A percentile compares a stretch with the other conserved stretches of the same genome.
phyloP scores from a whole-genome alignment of 2,113 vertebrate genomes.

The Crotalus helleri region DNA sequence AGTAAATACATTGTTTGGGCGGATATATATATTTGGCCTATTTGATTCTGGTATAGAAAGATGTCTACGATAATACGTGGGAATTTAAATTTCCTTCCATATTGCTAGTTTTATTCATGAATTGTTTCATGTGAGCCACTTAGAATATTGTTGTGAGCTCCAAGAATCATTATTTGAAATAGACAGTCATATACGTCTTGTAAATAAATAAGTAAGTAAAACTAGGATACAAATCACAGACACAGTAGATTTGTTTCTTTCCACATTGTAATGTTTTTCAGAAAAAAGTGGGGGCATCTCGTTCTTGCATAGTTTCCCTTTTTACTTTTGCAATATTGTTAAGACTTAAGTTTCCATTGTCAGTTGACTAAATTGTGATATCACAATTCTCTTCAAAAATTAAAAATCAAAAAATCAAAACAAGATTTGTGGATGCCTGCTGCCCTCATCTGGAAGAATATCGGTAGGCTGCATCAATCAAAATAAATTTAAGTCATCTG shows the following conservation, averaged over 20 bases:
- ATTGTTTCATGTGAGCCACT: neutral
- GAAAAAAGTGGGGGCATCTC: neutral
- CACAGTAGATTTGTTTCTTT: neutral
- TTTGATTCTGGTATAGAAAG: neutral
- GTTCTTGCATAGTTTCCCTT: neutral
- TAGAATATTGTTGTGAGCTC: neutral
- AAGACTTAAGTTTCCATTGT: neutral
- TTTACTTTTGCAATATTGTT: neutral
- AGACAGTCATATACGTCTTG: neutral
- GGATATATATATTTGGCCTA: neutral
- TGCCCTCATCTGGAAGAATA: neutral
- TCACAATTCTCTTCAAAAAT: neutral
- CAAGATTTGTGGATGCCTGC: neutral
- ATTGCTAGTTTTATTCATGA: neutral
- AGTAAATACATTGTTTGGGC: neutral
- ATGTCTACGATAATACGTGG: neutral
- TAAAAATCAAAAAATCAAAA: neutral
- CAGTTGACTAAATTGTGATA: neutral
- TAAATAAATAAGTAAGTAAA: neutral
- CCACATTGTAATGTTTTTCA: neutral
- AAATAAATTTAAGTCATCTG: neutral
- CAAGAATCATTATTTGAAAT: neutral
- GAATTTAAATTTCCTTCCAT: neutral
- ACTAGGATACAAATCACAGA: neutral
- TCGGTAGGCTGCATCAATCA: neutral